A percentile compares a stretch with the other conserved stretches of the same genome.
Evolutionary conservation across 2,888 invertebrate genomes (phyloP).

Genomic region (Oeneis ivallda): DNA sequence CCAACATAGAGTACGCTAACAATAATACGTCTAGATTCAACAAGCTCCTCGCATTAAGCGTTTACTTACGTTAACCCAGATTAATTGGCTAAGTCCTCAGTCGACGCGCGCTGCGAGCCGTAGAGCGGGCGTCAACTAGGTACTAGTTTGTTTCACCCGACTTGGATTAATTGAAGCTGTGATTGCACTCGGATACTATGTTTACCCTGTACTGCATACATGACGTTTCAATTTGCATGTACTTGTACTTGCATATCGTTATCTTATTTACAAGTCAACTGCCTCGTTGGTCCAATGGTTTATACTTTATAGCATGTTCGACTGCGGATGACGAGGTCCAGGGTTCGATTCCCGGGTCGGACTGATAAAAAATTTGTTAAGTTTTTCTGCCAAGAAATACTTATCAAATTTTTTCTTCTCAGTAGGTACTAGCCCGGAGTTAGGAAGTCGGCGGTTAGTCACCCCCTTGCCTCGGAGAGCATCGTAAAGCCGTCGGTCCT

Average conservation of each 20-base stretch:
- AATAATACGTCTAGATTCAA: background rate
- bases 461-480: no score
- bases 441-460: no score
- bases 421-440: no score
- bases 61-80: background rate
- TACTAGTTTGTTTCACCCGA: slow-evolving; percentile 40
- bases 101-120: slow-evolving; percentile 22
- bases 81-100: slow-evolving; percentile 26
- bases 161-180: slow-evolving; percentile 41
- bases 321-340: no score
- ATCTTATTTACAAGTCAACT: background rate
- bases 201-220: slow-evolving; percentile 22
- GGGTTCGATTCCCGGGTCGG: no score
- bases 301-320: no score
- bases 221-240: slow-evolving; percentile 8
- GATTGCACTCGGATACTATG: slow-evolving; percentile 37
- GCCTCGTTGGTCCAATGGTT: no score
- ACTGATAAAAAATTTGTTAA: no score
- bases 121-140: slow-evolving; percentile 38
- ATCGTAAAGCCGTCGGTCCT: no score
- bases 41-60: background rate
- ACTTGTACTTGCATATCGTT: background rate
- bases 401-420: no score
- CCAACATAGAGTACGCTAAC: no score
- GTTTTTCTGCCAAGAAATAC: no score